These are phyloP conservation scores for Calyptommatus sinebrachiatus DNA, from an alignment of 2,113 vertebrate species.

Conservation along the genomic window DNA sequence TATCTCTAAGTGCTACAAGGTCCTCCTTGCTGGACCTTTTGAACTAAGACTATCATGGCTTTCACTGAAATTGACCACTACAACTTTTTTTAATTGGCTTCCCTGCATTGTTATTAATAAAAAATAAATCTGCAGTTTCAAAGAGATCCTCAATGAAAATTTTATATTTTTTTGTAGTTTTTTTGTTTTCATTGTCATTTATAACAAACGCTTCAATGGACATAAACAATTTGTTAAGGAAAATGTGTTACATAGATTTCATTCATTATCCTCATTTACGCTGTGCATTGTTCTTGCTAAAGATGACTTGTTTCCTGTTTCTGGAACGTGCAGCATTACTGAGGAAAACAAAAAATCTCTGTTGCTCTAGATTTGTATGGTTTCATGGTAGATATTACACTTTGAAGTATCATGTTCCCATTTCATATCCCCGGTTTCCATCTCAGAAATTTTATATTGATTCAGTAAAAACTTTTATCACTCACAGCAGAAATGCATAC, in stretches of 20 bases:
- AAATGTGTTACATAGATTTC: neutral
- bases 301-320: neutral
- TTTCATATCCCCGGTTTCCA: neutral
- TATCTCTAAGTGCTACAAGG: too few species aligned
- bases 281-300: neutral
- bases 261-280: neutral
- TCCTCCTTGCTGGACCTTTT: too few species aligned
- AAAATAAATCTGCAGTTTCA: neutral
- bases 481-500: neutral
- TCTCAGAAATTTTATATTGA: neutral
- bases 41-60: too few species aligned
- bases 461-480: neutral
- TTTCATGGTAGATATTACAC: neutral
- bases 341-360: neutral
- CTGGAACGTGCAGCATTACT: neutral
- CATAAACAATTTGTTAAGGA: neutral
- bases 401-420: neutral
- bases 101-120: neutral
- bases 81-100: slow-evolving; percentile 5
- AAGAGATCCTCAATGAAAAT: neutral
- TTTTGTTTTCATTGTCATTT: neutral
- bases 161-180: neutral
- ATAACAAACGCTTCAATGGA: slow-evolving; percentile 1
- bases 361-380: neutral
- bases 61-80: too few species aligned